Evolutionary conservation across 2,797 vertebrate species (phyloP).

Genomic region (Micropoecilia bifurca): DNA sequence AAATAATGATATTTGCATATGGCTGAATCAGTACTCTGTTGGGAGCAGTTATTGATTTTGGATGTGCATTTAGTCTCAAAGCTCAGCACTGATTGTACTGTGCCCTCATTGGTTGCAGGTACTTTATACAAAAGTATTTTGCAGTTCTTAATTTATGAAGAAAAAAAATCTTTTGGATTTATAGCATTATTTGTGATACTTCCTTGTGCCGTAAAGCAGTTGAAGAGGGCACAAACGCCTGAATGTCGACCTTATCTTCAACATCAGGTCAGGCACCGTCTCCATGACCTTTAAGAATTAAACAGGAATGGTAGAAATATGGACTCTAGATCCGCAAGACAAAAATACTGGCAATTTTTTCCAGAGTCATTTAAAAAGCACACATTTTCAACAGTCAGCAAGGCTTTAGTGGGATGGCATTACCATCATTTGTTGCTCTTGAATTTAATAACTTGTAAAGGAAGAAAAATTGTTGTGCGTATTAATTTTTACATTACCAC

Average conservation of each 20-base stretch:
- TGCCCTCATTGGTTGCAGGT: slow-evolving; percentile 24
- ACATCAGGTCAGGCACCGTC: background rate
- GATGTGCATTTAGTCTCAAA: background rate
- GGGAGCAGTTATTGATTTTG: slow-evolving; percentile 20
- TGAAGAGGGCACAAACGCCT: background rate
- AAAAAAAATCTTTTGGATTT: background rate
- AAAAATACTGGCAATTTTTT: background rate
- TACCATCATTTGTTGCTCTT: background rate
- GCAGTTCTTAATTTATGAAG: background rate
- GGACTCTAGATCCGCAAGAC: background rate
- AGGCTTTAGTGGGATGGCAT: too few relatives aligned
- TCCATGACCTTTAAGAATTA: background rate
- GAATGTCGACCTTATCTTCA: background rate
- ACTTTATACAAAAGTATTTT: slow-evolving; percentile 4
- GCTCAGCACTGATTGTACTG: slow-evolving; percentile 13
- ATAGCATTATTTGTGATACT: background rate
- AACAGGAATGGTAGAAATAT: background rate
- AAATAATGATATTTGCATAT: slow-evolving; percentile 8
- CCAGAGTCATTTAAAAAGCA: background rate
- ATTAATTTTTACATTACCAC: background rate
- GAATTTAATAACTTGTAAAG: background rate
- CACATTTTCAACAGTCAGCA: too few relatives aligned
- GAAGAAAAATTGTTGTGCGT: background rate
- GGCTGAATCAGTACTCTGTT: slow-evolving; percentile 12
- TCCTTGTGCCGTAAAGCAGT: background rate